A percentile compares a stretch with the other conserved stretches of the same genome.
These are phyloP conservation scores for Delphinapterus leucas DNA, from an alignment of 2,113 vertebrate genomes.

Conservation along the genomic window DNA sequence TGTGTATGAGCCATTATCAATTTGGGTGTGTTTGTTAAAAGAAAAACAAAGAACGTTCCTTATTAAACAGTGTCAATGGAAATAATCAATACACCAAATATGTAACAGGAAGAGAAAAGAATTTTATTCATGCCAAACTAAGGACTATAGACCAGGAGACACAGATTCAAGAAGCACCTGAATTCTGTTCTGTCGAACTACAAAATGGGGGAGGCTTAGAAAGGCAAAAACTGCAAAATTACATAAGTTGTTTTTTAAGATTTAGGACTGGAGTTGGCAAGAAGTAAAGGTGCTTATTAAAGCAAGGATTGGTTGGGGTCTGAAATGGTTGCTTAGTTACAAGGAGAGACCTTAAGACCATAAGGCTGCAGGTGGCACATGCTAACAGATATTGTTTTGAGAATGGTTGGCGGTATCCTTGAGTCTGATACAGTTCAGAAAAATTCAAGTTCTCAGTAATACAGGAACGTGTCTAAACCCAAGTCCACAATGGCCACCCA, in stretches of 20 bases:
- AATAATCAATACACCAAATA: background rate
- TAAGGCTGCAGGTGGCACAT: background rate
- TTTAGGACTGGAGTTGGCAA: background rate
- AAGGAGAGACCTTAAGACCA: background rate
- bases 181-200: background rate
- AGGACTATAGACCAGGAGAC: background rate
- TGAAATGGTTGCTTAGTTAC: background rate
- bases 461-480: background rate
- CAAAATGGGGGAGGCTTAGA: background rate
- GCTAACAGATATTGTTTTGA: background rate
- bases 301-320: background rate
- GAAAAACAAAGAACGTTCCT: fast-evolving
- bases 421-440: background rate
- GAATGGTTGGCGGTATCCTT: background rate
- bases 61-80: background rate
- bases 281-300: background rate
- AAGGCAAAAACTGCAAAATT: background rate
- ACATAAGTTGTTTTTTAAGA: background rate
- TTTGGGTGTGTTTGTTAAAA: background rate
- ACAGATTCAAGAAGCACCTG: background rate
- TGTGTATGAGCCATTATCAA: fast-evolving
- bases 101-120: background rate
- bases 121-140: background rate
- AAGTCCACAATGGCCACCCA: background rate
- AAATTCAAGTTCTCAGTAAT: background rate